Percentiles rank a stretch among this genome's conserved stretches.
These are phyloP conservation scores for Isaurus tuberculatus DNA, from an alignment of 92 coral and sea anemone genomes.

Conservation along the genomic window DNA sequence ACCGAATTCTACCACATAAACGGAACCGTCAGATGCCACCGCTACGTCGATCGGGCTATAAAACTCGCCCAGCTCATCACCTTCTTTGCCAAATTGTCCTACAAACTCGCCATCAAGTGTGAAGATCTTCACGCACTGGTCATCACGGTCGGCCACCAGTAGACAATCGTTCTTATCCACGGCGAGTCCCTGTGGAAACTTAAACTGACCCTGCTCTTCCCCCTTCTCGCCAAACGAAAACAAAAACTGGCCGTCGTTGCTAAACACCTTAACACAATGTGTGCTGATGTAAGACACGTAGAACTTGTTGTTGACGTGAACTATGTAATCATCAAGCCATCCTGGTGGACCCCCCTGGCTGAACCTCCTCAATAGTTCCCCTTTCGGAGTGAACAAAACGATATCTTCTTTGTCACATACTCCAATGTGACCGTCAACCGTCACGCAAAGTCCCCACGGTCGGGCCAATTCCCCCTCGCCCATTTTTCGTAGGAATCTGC, in stretches of 20 bases:
- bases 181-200: constrained; percentile 84
- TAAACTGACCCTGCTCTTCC: constrained; percentile 50
- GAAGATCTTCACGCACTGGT: constrained; percentile 77
- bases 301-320: constrained; percentile 50
- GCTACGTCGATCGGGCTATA: constrained; percentile 79
- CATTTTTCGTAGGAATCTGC: constrained; percentile 38
- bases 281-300: constrained; percentile 85
- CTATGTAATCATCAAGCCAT: constrained; percentile 46
- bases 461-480: constrained; percentile 34
- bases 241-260: constrained; percentile 76
- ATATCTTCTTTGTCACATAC: constrained; percentile 50
- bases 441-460: constrained; percentile 47
- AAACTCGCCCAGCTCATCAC: constrained; percentile 72
- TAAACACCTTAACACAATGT: constrained; percentile 78
- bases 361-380: constrained; percentile 27
- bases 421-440: constrained; percentile 38
- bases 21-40: constrained; percentile 63
- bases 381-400: constrained; percentile 23
- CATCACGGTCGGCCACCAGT: constrained; percentile 78
- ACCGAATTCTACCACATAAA: constrained; percentile 72
- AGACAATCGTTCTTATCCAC: constrained; percentile 70
- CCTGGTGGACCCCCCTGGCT: constrained; percentile 48
- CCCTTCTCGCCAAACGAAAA: constrained; percentile 59
- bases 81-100: constrained; percentile 67
- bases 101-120: constrained; percentile 70